Evolutionary conservation across 2,113 vertebrate species (phyloP).

Genomic region (Rhinolophus sinicus): DNA sequence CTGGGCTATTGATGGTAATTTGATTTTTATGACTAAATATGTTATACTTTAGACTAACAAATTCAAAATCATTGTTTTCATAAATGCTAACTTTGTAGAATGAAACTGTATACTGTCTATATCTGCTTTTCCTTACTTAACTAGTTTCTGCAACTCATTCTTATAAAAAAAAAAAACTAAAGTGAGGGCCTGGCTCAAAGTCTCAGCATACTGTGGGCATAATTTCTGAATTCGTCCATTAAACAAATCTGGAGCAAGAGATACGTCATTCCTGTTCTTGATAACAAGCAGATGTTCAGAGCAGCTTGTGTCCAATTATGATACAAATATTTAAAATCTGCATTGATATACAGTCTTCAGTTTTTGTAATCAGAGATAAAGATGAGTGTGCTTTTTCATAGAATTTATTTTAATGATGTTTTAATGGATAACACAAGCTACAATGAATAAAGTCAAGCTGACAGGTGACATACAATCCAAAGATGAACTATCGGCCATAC

Average conservation of each 20-base stretch:
- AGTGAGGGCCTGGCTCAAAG: not conserved
- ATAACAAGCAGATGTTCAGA: constrained; percentile 72
- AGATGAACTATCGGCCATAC: constrained; percentile 56
- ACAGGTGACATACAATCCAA: constrained; percentile 69
- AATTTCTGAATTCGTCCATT: constrained; percentile 64
- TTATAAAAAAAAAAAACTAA: not conserved
- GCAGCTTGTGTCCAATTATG: constrained; percentile 70
- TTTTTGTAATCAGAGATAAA: constrained; percentile 59
- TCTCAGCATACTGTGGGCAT: constrained; percentile 34
- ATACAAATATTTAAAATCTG: constrained; percentile 71
- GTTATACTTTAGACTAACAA: not conserved
- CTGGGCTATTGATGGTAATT: not conserved
- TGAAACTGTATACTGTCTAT: not conserved
- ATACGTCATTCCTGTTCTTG: constrained; percentile 43
- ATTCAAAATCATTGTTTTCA: not conserved
- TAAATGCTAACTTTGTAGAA: not conserved
- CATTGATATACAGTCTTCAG: constrained; percentile 39
- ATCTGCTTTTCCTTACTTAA: not conserved
- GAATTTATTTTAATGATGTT: constrained; percentile 45
- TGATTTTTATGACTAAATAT: not conserved
- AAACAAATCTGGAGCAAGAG: constrained; percentile 44
- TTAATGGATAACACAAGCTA: constrained; percentile 62
- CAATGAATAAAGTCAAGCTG: constrained; percentile 69
- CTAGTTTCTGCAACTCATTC: not conserved
- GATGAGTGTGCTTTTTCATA: constrained; percentile 65